Conservation (phyloP, 2,797 vertebrate genomes). For the Phoxinus dragarum region DNA sequence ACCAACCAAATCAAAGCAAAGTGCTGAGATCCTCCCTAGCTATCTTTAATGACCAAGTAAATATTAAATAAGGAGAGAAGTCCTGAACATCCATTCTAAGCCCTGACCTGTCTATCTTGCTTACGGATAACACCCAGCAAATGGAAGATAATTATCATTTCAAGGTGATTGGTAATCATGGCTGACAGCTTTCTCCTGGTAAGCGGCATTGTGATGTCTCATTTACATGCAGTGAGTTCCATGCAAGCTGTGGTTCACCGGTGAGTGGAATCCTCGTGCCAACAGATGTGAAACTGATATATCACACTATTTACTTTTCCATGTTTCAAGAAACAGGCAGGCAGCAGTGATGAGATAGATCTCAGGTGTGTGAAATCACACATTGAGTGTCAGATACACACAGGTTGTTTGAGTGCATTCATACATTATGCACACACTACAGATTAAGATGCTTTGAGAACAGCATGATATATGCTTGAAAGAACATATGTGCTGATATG, state of each 20-base stretch:
- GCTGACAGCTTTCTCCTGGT: constrained; percentile 53
- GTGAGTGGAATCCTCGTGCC: constrained; percentile 35
- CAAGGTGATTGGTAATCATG: constrained; percentile 54
- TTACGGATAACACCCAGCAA: constrained; percentile 46
- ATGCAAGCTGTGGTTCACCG: constrained; percentile 15
- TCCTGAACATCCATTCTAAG: constrained; percentile 45
- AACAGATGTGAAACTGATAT: constrained; percentile 32
- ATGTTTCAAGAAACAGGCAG: not conserved
- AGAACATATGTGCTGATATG: not conserved
- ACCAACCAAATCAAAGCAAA: constrained; percentile 27
- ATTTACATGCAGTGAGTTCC: constrained; percentile 44
- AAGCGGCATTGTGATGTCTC: constrained; percentile 49
- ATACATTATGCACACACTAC: not conserved
- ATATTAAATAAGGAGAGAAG: constrained; percentile 36
- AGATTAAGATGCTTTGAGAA: constrained; percentile 17
- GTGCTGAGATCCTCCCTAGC: constrained; percentile 10
- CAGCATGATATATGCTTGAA: not conserved
- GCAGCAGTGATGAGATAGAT: constrained; percentile 24
- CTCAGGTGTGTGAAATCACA: constrained; percentile 25
- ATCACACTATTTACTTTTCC: constrained; percentile 37
- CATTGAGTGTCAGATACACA: constrained; percentile 5
- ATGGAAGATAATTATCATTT: constrained; percentile 60
- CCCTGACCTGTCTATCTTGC: constrained; percentile 53
- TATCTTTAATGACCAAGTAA: constrained; percentile 51
- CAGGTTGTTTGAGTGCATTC: constrained; percentile 2